Base-by-base conservation (phyloP, 2,113 vertebrate genomes). In the Rhagologus leucostigma region DNA sequence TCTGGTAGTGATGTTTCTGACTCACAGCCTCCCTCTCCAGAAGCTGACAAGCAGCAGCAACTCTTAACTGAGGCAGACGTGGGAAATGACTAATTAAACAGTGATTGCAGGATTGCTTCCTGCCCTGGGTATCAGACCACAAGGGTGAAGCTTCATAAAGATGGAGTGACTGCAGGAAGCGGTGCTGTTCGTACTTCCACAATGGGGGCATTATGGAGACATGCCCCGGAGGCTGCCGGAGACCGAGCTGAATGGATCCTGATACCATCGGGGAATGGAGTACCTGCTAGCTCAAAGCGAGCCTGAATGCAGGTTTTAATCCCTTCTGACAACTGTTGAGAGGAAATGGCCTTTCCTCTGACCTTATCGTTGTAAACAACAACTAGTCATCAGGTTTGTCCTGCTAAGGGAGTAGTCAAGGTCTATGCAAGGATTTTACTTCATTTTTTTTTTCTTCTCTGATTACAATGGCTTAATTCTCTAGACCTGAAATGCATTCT, bases 301-400 rank as follows among this genome's bases (percentile, higher is more conserved):
- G 93, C 60, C 92, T 96, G 86, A 95, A 96, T 95, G 83, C 96
- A 93, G 93, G 96, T 96, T 96, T 97, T 97, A 97, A 97, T 96
- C 96, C 95, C 69, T 95, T 94, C 96, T 96, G 96, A 97, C 96
- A 96, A 94, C 94, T 90, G 96, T 78, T 95, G 96, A 96, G 96
- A 92, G 95, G 96, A 97, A 97, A 96, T 96, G 92, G 96, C 96
- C 95, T 96, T 97, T 97, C 96, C 95, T 97, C 90, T 97, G 96
- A 97, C 96, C 96, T 97, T 97, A 96, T 89, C 88, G 49, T 96
- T 96, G 95, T 96, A 97, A 97, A 96, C 96, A 96, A 96, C 96
- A 96, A 95, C 83, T 79, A 89, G 88, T 95, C 95, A 96, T 95
- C 93, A 82, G 88, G 93, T 84, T 90, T 82, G 94, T 90, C 95